Base-by-base conservation (phyloP, 2,797 vertebrate species). In the Orestias chungarensis region DNA sequence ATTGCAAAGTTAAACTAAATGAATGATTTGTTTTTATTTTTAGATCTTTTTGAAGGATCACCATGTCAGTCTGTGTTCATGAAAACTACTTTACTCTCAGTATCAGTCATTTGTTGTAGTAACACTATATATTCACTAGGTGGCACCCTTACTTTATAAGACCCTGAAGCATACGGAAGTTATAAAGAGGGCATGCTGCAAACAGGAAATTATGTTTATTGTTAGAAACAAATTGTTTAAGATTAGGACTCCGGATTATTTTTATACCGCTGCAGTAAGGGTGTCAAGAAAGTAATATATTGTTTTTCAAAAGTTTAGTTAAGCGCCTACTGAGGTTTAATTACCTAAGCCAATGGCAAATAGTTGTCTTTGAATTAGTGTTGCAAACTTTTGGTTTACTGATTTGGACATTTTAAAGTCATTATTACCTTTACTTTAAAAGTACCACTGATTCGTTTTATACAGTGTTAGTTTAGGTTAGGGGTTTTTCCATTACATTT, bases 121-220 rank as follows among this genome's bases (percentile, higher is more conserved):
- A 68, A 74, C 7, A 4, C 7, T 38, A 44, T 1, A 74, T 3
- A 5, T 43, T 86, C 89, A 90, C 86, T 79, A 46, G 91, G n/a
- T 29, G 90, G 77, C 90, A 72, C 72, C 33, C 38, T 80, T 35
- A 66, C 40, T 74, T 18, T 20, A 15, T n/a, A 15, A 25, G 4
- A 29, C n/a, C 33, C 5, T 31, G 52, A 6, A 29, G 52, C 31
- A n/a, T 33, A 31, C 44, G 33, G 44, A 42, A 50, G 1, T 44
- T 46, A 43, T 20, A 27, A 33, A 29, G 42, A 50, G 44, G 31
- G 31, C 38, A 2, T 69, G n/a, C n/a, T n/a, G n/a, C n/a, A n/a
- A n/a, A n/a, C n/a, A n/a, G 10, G 0, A 29, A 40, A 42, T 20
- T 18, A 31, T 40, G 4, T 52, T 40, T 31, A 20, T 35, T 27